Percentiles rank a stretch among this genome's conserved stretches.
Evolutionary conservation across 1,140 invertebrate genomes (phyloP).

Genomic region (Formica selysi): DNA sequence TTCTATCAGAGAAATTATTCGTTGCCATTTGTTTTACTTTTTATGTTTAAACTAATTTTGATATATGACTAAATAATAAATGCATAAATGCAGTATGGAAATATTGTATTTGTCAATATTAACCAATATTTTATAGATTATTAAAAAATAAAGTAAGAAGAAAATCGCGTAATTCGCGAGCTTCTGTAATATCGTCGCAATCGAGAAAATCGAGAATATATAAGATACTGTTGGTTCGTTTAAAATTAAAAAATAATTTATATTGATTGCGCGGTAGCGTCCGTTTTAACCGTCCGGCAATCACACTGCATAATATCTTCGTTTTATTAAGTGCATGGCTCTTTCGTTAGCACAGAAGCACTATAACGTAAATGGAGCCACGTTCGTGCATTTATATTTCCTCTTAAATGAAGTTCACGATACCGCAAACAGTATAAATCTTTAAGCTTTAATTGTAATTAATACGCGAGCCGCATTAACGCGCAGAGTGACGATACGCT

Average conservation of each 20-base stretch:
- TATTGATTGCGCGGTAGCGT: constrained; percentile 17
- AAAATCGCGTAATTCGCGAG: neutral
- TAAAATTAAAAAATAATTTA: constrained; percentile 28
- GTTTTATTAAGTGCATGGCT: constrained; percentile 45
- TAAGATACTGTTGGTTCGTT: neutral
- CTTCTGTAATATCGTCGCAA: neutral
- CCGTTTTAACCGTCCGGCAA: constrained; percentile 18
- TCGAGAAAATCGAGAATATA: neutral
- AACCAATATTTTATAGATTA: neutral
- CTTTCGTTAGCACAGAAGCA: constrained; percentile 36
- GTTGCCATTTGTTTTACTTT: neutral
- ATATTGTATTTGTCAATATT: constrained; percentile 14
- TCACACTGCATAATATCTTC: constrained; percentile 53
- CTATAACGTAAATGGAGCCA: constrained; percentile 22
- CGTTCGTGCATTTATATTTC: constrained; percentile 46
- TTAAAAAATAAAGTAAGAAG: neutral
- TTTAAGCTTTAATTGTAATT: constrained; percentile 58
- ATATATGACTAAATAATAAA: neutral
- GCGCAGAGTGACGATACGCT: constrained; percentile 15
- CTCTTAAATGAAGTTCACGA: constrained; percentile 17
- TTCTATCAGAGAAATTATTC: neutral
- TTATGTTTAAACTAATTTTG: neutral
- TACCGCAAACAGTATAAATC: constrained; percentile 31
- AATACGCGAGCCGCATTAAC: constrained; percentile 32
- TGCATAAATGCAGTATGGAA: neutral